Evolutionary conservation across 2,888 invertebrate genomes (phyloP).

Genomic region (Drosophila austrosaltans): DNA sequence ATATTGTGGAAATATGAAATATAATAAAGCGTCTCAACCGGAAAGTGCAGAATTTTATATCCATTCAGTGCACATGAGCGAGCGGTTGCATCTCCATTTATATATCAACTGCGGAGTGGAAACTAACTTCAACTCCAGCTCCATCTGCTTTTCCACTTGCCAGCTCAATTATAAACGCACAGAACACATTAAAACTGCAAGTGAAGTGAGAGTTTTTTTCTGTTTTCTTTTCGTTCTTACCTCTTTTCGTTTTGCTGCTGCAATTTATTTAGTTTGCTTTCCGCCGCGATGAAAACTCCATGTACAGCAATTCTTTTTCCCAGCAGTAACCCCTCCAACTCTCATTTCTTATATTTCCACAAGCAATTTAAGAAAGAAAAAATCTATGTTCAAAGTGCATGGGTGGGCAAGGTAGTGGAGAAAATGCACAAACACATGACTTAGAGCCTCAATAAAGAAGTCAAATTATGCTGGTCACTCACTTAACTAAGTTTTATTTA

Average conservation of each 20-base stretch:
- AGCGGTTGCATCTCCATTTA: conserved; percentile 46
- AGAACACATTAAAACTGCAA: conserved; percentile 75
- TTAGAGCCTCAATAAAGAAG: conserved; percentile 46
- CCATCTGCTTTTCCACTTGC: conserved; percentile 41
- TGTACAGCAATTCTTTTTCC: conserved; percentile 23
- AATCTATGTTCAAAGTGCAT: conserved; percentile 18
- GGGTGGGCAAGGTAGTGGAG: neutral
- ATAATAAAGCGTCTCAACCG: conserved; percentile 65
- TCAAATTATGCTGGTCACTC: conserved; percentile 49
- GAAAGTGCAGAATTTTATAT: conserved; percentile 63
- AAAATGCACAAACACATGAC: conserved; percentile 18
- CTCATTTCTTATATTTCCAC: conserved; percentile 33
- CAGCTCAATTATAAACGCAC: conserved; percentile 79
- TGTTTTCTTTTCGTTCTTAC: conserved; percentile 56
- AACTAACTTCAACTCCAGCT: conserved; percentile 7
- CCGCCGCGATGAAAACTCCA: conserved; percentile 35
- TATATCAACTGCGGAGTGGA: no score
- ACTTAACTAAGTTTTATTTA: conserved; percentile 36
- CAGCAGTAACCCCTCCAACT: no score
- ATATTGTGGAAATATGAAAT: conserved; percentile 35
- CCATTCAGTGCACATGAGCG: conserved; percentile 74
- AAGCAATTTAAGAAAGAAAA: conserved; percentile 32
- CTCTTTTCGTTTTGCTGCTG: conserved; percentile 53
- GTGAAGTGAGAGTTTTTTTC: conserved; percentile 61
- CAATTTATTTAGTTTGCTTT: conserved; percentile 63